Percentiles rank a stretch among this genome's conserved stretches.
phyloP scores from a whole-genome alignment of 2,797 vertebrate species.

The Argentina silus region DNA sequence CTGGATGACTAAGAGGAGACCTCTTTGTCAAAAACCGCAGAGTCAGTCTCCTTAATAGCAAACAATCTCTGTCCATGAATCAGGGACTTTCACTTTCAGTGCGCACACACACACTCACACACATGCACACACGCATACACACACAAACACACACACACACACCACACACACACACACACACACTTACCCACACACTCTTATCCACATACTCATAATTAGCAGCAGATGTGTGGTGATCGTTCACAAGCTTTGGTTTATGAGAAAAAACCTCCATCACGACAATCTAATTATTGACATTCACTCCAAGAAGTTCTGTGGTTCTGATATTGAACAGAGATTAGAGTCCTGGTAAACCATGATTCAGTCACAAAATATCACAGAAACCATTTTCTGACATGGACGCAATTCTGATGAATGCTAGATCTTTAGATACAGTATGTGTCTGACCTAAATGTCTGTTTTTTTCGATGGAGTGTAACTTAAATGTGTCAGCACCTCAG shows the following conservation, averaged over 20 bases:
- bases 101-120: not conserved
- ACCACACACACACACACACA: conserved; percentile 23
- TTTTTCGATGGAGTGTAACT: too few relatives aligned
- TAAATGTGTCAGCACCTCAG: too few relatives aligned
- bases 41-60: conserved; percentile 59
- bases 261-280: conserved; percentile 37
- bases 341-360: too few relatives aligned
- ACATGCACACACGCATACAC: conserved; percentile 22
- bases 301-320: conserved; percentile 38
- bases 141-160: conserved; percentile 1
- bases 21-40: conserved; percentile 55
- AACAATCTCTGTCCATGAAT: conserved; percentile 63
- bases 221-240: conserved; percentile 64
- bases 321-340: too few relatives aligned
- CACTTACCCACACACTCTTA: conserved; percentile 18
- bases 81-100: conserved; percentile 65
- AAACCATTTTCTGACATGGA: too few relatives aligned
- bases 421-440: too few relatives aligned
- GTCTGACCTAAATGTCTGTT: too few relatives aligned
- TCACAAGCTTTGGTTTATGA: conserved; percentile 48
- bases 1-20: conserved; percentile 60
- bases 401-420: too few relatives aligned
- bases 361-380: too few relatives aligned
- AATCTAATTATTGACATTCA: conserved; percentile 63
- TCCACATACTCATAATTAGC: conserved; percentile 40